These are phyloP conservation scores for Eupristina koningsbergeri DNA, from an alignment of 1,140 invertebrate genomes.

Conservation along the genomic window DNA sequence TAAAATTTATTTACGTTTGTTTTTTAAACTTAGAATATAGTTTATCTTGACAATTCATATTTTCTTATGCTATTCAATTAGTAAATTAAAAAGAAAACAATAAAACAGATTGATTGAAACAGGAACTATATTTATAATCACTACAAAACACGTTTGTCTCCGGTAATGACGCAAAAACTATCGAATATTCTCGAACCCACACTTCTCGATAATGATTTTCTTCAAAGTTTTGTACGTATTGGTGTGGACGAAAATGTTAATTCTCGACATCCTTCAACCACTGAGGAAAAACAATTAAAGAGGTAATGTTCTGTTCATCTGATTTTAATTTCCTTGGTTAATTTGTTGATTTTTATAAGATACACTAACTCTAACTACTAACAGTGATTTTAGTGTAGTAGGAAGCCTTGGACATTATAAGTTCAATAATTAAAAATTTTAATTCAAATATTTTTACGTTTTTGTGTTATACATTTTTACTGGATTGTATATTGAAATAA, in stretches of 20 bases:
- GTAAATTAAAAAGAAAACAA: too few species aligned
- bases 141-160: neutral
- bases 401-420: too few species aligned
- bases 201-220: conserved; percentile 79
- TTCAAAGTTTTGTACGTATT: conserved; percentile 83
- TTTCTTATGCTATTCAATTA: too few species aligned
- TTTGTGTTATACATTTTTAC: too few species aligned
- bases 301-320: conserved; percentile 22
- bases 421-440: too few species aligned
- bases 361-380: too few species aligned
- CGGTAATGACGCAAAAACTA: conserved; percentile 5
- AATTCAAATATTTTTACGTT: too few species aligned
- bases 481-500: too few species aligned
- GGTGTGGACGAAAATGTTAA: conserved; percentile 69
- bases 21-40: too few species aligned
- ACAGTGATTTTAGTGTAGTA: too few species aligned
- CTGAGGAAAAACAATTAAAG: conserved; percentile 32
- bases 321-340: neutral
- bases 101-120: conserved; percentile 10
- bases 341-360: neutral
- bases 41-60: too few species aligned
- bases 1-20: neutral
- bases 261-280: neutral
- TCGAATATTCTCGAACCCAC: conserved; percentile 67
- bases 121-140: neutral